A percentile compares a stretch with the other conserved stretches of the same genome.
These are phyloP conservation scores for Argyresthia goedartella DNA, from an alignment of 2,888 invertebrate genomes.

Conservation along the genomic window DNA sequence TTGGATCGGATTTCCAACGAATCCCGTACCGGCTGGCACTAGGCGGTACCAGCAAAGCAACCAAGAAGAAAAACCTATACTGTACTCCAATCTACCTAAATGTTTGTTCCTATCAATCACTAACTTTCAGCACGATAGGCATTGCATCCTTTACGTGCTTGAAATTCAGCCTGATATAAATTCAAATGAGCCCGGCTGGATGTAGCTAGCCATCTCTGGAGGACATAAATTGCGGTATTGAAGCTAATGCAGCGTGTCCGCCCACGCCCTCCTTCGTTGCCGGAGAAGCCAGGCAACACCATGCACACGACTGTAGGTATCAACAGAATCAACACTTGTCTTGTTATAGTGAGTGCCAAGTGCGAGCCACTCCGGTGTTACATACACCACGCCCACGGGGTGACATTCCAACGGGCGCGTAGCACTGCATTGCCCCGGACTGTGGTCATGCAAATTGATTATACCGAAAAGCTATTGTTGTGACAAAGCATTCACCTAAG, in stretches of 20 bases:
- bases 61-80: no score
- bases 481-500: neutral
- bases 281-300: neutral
- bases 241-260: conserved; percentile 37
- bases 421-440: neutral
- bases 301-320: neutral
- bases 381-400: neutral
- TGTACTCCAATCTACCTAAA: no score
- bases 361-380: neutral
- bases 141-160: no score
- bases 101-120: no score
- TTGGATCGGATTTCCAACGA: no score
- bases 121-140: no score
- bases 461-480: neutral
- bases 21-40: no score
- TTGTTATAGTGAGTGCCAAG: neutral
- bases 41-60: no score
- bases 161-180: conserved; percentile 5
- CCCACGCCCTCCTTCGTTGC: neutral
- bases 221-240: conserved; percentile 38
- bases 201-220: conserved; percentile 19
- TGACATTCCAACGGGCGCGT: neutral
- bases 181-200: conserved; percentile 9
- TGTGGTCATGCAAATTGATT: neutral
- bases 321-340: no score